Conservation (phyloP, 23 tunicate species). For the Corella eumyota region DNA sequence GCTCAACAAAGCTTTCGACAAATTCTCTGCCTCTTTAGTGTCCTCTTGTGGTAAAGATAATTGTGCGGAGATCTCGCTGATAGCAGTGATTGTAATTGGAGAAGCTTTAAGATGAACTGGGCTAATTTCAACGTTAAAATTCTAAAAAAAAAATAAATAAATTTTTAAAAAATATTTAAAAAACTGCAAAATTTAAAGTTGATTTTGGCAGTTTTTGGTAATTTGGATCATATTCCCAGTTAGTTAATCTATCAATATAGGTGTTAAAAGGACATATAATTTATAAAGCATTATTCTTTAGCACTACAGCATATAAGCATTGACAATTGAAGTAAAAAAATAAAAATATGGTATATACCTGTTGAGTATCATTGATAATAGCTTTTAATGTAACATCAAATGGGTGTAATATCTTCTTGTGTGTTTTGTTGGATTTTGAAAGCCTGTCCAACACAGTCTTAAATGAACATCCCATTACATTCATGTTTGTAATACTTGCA, state of each 20-base stretch:
- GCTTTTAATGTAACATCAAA: slow-evolving; percentile 34
- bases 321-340: not conserved
- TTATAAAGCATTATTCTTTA: not conserved
- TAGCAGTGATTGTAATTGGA: slow-evolving; percentile 43
- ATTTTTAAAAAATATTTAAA: too few species aligned
- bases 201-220: too few species aligned
- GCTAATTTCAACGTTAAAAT: slow-evolving; percentile 25
- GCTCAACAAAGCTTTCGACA: not conserved
- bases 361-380: slow-evolving; percentile 15
- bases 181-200: too few species aligned
- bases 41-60: slow-evolving; percentile 28
- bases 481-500: slow-evolving; percentile 17
- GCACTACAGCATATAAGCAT: not conserved
- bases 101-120: slow-evolving; percentile 53
- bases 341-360: slow-evolving; percentile 12
- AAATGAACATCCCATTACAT: slow-evolving; percentile 29
- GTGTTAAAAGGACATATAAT: not conserved
- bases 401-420: slow-evolving; percentile 52
- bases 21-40: not conserved
- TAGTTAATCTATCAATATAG: too few species aligned
- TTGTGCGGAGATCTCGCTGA: slow-evolving; percentile 44
- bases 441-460: slow-evolving; percentile 4
- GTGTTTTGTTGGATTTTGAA: not conserved
- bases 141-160: slow-evolving; percentile 5
- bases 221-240: too few species aligned